These are phyloP conservation scores for Timandra comae DNA, from an alignment of 2,888 invertebrate species.

Conservation along the genomic window DNA sequence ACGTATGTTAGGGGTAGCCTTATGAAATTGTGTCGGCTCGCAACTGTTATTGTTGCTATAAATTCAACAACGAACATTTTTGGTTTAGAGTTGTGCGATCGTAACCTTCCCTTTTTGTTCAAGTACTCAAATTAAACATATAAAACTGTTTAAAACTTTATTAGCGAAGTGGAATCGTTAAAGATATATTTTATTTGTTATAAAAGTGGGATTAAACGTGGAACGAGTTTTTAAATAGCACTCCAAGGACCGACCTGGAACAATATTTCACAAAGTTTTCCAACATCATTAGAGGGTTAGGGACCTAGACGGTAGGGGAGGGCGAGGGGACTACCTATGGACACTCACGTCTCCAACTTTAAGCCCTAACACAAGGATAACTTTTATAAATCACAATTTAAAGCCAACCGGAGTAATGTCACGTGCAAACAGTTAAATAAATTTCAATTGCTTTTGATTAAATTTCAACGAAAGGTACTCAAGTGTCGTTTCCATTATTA, in stretches of 20 bases:
- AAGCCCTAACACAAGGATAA: too few relatives aligned
- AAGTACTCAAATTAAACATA: too few relatives aligned
- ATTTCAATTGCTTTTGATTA: too few relatives aligned
- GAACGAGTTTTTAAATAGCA: constrained; percentile 1
- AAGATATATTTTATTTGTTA: neutral
- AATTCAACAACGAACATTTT: constrained; percentile 18
- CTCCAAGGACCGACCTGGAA: constrained; percentile 11
- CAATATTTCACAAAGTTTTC: constrained; percentile 22
- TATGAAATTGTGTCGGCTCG: constrained; percentile 31
- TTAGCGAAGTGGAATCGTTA: too few relatives aligned
- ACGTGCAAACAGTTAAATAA: too few relatives aligned
- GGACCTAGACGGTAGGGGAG: constrained; percentile 33
- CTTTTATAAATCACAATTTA: too few relatives aligned
- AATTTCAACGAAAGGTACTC: too few relatives aligned
- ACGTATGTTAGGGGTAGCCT: constrained; percentile 22
- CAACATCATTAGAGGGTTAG: constrained; percentile 33
- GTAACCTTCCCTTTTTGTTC: neutral
- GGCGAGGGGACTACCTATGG: constrained; percentile 16
- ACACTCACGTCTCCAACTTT: constrained; percentile 3
- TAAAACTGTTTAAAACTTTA: too few relatives aligned
- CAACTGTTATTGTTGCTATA: constrained; percentile 26
- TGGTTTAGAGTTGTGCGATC: neutral
- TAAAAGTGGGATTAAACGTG: neutral
- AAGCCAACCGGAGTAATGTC: too few relatives aligned
- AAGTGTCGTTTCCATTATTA: too few relatives aligned